A percentile compares a stretch with the other conserved stretches of the same genome.
Evolutionary conservation across 2,888 invertebrate genomes (phyloP).

Genomic region (Archaeoteleia sp.): DNA sequence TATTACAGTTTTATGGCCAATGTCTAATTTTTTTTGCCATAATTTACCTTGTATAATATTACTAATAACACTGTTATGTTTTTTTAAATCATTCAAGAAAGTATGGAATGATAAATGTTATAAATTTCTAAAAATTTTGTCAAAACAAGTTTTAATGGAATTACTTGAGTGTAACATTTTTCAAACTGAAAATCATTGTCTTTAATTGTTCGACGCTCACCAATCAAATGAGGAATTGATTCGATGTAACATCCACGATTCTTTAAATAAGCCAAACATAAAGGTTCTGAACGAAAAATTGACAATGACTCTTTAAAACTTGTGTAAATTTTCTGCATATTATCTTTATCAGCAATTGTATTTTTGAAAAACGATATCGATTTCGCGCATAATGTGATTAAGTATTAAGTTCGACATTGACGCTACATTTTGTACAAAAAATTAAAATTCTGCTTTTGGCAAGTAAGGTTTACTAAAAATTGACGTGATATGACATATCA

Average conservation of each 20-base stretch:
- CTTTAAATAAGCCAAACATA: conserved; percentile 4
- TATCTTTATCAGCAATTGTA: neutral
- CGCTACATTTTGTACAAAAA: neutral
- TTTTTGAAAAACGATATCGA: neutral
- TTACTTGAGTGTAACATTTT: too few species aligned
- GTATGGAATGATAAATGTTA: too few species aligned
- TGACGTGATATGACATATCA: too few species aligned
- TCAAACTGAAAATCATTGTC: too few species aligned
- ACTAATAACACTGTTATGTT: conserved; percentile 15
- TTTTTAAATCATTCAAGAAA: too few species aligned
- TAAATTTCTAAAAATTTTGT: too few species aligned
- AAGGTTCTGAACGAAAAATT: conserved; percentile 1
- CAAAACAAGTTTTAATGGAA: too few species aligned
- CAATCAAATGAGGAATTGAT: conserved; percentile 1
- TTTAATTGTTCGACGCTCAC: too few species aligned
- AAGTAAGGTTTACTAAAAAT: too few species aligned
- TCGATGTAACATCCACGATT: neutral
- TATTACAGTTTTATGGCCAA: conserved; percentile 3
- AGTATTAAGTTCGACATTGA: neutral
- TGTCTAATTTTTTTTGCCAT: neutral
- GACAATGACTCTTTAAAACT: neutral
- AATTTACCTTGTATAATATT: conserved; percentile 19
- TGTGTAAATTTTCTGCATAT: neutral
- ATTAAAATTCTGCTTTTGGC: too few species aligned
- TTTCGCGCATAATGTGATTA: neutral